Percentiles rank a stretch among this genome's conserved stretches.
phyloP scores from a whole-genome alignment of 1,140 invertebrate species.

The Protaetia brevitarsis region DNA sequence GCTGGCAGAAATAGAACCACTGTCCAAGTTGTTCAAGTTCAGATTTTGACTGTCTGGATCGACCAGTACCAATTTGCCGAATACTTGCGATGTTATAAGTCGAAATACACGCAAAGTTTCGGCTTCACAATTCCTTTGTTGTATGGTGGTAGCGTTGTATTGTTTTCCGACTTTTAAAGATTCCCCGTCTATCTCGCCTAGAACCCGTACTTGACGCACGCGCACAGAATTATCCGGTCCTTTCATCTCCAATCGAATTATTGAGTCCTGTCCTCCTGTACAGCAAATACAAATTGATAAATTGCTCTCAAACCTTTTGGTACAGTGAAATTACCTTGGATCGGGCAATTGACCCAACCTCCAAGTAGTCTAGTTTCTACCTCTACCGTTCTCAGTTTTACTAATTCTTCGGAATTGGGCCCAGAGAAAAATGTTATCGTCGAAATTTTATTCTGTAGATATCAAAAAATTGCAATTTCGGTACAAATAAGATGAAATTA shows the following conservation, averaged over 20 bases:
- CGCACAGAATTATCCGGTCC: conserved; percentile 88
- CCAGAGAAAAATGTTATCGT: conserved; percentile 79
- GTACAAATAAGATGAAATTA: conserved; percentile 17
- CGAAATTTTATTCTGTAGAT: conserved; percentile 81
- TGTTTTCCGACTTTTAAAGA: conserved; percentile 54
- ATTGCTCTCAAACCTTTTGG: too few relatives aligned
- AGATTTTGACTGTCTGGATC: conserved; percentile 47
- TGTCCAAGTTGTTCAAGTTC: conserved; percentile 39
- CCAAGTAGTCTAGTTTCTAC: conserved; percentile 72
- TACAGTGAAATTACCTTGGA: conserved; percentile 58
- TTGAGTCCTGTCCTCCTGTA: conserved; percentile 53
- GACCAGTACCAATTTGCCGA: conserved; percentile 81
- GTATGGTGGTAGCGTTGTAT: conserved; percentile 56
- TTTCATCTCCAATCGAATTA: conserved; percentile 79
- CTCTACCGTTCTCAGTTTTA: conserved; percentile 75
- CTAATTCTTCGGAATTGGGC: conserved; percentile 73
- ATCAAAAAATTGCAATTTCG: neutral
- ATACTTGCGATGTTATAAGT: conserved; percentile 90
- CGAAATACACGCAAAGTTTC: conserved; percentile 93
- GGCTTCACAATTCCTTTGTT: conserved; percentile 83
- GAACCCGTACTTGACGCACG: conserved; percentile 75
- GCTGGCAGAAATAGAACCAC: conserved; percentile 49
- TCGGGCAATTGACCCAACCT: conserved; percentile 83
- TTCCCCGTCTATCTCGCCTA: conserved; percentile 59
- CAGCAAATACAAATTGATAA: conserved; percentile 28